A percentile compares a stretch with the other conserved stretches of the same genome.
phyloP scores from a whole-genome alignment of 2,797 vertebrate genomes.

The Eulemur coronatus region DNA sequence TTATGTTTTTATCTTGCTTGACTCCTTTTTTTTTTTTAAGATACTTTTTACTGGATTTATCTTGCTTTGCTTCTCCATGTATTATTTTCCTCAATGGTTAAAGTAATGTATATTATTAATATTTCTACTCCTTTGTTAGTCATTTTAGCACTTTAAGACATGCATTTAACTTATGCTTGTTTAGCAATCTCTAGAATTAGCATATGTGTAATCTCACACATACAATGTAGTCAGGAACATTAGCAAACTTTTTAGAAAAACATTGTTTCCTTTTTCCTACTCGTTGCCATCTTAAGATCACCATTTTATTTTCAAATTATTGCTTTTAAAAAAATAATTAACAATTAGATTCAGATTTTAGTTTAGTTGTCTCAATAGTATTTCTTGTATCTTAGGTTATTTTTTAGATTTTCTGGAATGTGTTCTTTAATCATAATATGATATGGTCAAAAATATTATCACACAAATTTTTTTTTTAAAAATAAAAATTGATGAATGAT shows the following conservation, averaged over 20 bases:
- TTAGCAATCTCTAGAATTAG: neutral
- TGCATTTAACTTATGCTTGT: neutral
- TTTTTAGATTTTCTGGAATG: neutral
- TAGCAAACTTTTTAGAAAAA: neutral
- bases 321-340: neutral
- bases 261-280: neutral
- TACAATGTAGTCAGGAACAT: neutral
- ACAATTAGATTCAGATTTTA: neutral
- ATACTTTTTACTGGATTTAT: neutral
- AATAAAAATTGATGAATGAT: neutral
- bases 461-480: neutral
- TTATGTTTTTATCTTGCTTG: neutral
- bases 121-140: neutral
- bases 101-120: neutral
- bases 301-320: neutral
- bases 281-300: neutral
- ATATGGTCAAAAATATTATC: neutral
- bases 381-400: neutral
- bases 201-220: neutral
- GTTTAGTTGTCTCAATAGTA: neutral
- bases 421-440: neutral
- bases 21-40: neutral
- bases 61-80: neutral
- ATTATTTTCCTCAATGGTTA: neutral
- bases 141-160: neutral